Percentiles rank a stretch among this genome's conserved stretches.
Evolutionary conservation across 2,113 vertebrate genomes (phyloP).

Genomic region (Neoarius graeffei): DNA sequence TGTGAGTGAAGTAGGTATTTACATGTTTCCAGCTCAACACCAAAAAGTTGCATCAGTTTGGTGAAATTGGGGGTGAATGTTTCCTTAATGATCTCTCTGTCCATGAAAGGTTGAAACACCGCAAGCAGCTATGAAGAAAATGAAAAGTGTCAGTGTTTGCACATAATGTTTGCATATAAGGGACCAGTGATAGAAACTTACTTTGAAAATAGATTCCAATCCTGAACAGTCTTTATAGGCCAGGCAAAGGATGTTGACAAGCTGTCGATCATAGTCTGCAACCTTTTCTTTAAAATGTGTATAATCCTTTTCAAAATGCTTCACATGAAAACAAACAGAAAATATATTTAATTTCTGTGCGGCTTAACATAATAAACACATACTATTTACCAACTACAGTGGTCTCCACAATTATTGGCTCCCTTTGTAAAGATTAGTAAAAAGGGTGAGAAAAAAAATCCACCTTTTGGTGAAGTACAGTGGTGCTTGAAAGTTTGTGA

Average conservation of each 20-base stretch:
- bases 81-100: constrained; percentile 73
- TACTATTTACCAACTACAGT: not conserved
- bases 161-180: not conserved
- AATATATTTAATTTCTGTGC: not conserved
- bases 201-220: constrained; percentile 81
- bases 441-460: too few species aligned
- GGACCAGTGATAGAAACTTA: constrained; percentile 52
- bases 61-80: constrained; percentile 76
- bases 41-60: constrained; percentile 72
- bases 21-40: constrained; percentile 74
- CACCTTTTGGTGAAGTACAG: too few species aligned
- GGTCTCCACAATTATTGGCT: too few species aligned
- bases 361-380: not conserved
- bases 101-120: constrained; percentile 77
- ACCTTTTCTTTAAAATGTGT: constrained; percentile 72
- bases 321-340: constrained; percentile 17
- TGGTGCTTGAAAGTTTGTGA: too few species aligned
- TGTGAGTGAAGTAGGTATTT: constrained; percentile 71
- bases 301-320: constrained; percentile 78
- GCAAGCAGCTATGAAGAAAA: constrained; percentile 71
- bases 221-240: constrained; percentile 77
- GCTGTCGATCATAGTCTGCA: constrained; percentile 70
- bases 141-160: constrained; percentile 41
- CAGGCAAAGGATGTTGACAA: constrained; percentile 74
- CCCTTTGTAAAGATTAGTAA: too few species aligned